These are phyloP conservation scores for Myanophis thanlyinensis DNA, from an alignment of 2,113 vertebrate genomes.

Conservation along the genomic window DNA sequence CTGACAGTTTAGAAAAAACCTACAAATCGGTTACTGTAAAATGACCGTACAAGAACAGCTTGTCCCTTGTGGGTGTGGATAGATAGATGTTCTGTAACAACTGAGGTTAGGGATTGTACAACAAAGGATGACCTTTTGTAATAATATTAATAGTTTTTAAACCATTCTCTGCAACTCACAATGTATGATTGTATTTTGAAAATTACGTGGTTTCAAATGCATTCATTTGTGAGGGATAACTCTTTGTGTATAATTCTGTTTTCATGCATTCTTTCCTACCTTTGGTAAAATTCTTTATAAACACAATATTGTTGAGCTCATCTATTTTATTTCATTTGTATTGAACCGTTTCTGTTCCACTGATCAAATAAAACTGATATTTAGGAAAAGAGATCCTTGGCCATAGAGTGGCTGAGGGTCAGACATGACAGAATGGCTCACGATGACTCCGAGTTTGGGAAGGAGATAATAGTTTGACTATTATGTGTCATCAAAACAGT, in stretches of 20 bases:
- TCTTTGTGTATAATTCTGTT: neutral
- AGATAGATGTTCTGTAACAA: neutral
- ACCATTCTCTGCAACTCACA: neutral
- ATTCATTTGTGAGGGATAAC: neutral
- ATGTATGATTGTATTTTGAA: neutral
- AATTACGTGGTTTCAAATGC: neutral
- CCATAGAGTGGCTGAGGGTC: neutral
- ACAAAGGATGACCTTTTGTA: neutral
- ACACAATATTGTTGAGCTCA: neutral
- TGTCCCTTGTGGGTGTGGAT: neutral
- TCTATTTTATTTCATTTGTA: neutral
- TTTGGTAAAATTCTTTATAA: neutral
- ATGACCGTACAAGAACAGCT: neutral
- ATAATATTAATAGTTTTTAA: neutral
- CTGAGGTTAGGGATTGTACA: neutral
- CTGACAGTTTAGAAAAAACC: neutral
- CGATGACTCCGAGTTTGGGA: neutral
- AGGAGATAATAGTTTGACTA: neutral
- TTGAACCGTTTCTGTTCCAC: neutral
- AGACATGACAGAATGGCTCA: neutral
- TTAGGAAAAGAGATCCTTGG: neutral
- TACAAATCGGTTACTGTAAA: neutral
- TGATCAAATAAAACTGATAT: neutral
- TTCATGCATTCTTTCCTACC: neutral
- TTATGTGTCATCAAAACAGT: neutral